phyloP scores from a whole-genome alignment of 2,888 invertebrate genomes.

The Ernsta delagoae region DNA sequence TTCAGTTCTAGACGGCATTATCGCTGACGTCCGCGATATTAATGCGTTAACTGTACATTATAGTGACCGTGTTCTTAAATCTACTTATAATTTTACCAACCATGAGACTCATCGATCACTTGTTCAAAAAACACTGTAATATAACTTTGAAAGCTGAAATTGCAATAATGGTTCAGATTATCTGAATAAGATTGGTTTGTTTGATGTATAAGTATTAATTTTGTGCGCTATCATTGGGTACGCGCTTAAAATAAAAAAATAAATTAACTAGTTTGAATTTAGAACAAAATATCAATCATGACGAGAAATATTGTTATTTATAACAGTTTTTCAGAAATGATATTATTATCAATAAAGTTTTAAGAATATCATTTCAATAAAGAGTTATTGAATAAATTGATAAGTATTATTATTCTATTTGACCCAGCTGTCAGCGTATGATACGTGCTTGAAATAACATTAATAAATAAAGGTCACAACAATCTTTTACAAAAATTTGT shows the following conservation, averaged over 20 bases:
- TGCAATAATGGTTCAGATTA: not conserved
- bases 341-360: too few relatives aligned
- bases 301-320: not conserved
- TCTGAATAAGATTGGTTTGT: not conserved
- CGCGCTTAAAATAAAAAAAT: not conserved
- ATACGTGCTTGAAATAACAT: not conserved
- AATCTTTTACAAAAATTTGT: not conserved
- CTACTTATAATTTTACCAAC: conserved; percentile 28
- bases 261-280: not conserved
- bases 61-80: conserved; percentile 38
- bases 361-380: too few relatives aligned
- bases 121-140: conserved; percentile 25
- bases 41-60: conserved; percentile 35
- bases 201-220: not conserved
- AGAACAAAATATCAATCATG: not conserved
- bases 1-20: conserved; percentile 32
- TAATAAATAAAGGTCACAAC: not conserved
- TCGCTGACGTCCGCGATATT: conserved; percentile 25
- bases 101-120: conserved; percentile 29
- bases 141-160: conserved; percentile 17
- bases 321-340: too few relatives aligned
- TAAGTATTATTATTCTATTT: not conserved
- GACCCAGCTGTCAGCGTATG: not conserved
- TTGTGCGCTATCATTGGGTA: not conserved
- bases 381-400: not conserved